Evolutionary conservation across 2,113 vertebrate species (phyloP).

Genomic region (Pionites leucogaster): DNA sequence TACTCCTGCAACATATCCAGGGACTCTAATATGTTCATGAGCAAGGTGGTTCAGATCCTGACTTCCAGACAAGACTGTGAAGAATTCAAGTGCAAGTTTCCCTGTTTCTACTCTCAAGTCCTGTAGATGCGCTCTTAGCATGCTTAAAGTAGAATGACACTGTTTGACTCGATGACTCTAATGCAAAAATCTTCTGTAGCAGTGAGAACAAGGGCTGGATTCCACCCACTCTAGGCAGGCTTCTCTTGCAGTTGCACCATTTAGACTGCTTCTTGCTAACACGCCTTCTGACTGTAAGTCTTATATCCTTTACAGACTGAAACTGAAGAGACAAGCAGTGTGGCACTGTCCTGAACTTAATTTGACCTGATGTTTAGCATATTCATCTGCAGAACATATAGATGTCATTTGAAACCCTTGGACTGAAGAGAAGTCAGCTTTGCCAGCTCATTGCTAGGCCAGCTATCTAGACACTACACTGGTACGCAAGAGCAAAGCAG

Average conservation of each 20-base stretch:
- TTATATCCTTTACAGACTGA: background rate
- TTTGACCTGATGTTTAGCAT: background rate
- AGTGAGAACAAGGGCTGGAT: background rate
- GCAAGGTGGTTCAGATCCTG: background rate
- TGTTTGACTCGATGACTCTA: background rate
- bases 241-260: background rate
- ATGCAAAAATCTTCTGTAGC: background rate
- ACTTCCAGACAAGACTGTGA: background rate
- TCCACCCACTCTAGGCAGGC: background rate
- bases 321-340: background rate
- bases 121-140: fast-evolving
- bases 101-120: background rate
- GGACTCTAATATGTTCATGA: background rate
- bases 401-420: background rate
- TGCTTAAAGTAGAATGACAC: background rate
- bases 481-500: background rate
- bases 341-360: background rate
- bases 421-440: background rate
- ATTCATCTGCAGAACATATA: background rate
- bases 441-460: background rate
- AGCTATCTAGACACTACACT: background rate
- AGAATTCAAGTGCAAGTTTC: background rate
- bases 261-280: background rate
- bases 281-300: background rate
- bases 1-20: background rate